Evolutionary conservation across 2,113 vertebrate species (phyloP).

Genomic region (Rhombomys opimus): DNA sequence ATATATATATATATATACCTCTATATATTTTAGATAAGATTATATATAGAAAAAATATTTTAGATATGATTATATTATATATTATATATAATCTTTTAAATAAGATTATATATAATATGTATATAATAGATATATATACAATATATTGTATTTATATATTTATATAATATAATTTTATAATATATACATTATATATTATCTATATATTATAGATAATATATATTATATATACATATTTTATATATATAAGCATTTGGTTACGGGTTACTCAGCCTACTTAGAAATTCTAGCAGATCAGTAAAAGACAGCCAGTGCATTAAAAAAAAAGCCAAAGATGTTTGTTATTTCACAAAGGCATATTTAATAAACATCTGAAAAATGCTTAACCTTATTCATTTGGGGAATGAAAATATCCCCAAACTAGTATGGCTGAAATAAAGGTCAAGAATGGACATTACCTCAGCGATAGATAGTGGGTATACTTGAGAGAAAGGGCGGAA

Average conservation of each 20-base stretch:
- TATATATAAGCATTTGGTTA: neutral
- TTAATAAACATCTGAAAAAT: neutral
- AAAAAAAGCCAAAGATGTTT: neutral
- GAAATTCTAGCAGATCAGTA: slow-evolving; percentile 20
- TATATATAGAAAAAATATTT: no score
- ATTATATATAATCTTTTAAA: no score
- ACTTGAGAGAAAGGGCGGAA: neutral
- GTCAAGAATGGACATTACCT: neutral
- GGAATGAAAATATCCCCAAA: slow-evolving; percentile 19
- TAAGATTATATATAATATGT: no score
- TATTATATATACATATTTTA: no score
- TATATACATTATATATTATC: no score
- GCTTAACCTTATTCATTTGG: slow-evolving; percentile 17
- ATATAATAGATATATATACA: no score
- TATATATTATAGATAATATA: no score
- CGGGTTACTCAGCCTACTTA: neutral
- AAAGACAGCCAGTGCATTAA: neutral
- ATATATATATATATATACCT: no score
- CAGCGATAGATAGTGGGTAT: neutral
- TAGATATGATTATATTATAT: no score
- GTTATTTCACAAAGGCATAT: slow-evolving; percentile 33
- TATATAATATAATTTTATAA: no score
- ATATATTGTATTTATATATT: no score
- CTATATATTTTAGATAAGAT: no score
- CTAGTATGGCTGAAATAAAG: neutral